Conservation (phyloP, 2,888 invertebrate species). For the Drosophila aldrichi region DNA sequence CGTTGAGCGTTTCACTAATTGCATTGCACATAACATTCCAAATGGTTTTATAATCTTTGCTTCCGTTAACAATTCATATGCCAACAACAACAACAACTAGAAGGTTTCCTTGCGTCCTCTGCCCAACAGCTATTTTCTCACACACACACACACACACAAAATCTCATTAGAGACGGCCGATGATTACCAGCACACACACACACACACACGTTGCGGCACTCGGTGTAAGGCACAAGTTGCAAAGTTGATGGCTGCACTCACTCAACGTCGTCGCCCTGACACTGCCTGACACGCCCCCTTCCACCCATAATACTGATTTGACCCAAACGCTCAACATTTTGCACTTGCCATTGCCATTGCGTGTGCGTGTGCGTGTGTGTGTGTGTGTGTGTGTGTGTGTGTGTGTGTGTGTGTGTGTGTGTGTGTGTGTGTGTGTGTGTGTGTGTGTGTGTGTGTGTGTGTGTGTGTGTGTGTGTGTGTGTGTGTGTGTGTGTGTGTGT, state of each 20-base stretch:
- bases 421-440: conserved; percentile 15
- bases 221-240: conserved; percentile 49
- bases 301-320: neutral
- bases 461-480: conserved; percentile 7
- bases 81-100: conserved; percentile 15
- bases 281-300: conserved; percentile 55
- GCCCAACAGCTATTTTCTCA: conserved; percentile 34
- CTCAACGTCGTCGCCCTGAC: conserved; percentile 60
- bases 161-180: conserved; percentile 63
- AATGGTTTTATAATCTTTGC: conserved; percentile 76
- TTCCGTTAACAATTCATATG: conserved; percentile 65
- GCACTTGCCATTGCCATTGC: conserved; percentile 34
- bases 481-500: conserved; percentile 11
- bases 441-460: conserved; percentile 11
- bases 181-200: conserved; percentile 45
- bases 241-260: conserved; percentile 69
- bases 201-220: conserved; percentile 19
- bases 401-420: conserved; percentile 15
- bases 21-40: conserved; percentile 67
- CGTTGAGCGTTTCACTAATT: conserved; percentile 56
- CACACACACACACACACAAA: conserved; percentile 35
- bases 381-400: conserved; percentile 10
- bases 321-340: conserved; percentile 21
- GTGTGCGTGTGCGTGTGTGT: conserved; percentile 4
- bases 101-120: conserved; percentile 24